Conservation (phyloP, 2,888 invertebrate genomes). For the Mythimna lalbum region DNA sequence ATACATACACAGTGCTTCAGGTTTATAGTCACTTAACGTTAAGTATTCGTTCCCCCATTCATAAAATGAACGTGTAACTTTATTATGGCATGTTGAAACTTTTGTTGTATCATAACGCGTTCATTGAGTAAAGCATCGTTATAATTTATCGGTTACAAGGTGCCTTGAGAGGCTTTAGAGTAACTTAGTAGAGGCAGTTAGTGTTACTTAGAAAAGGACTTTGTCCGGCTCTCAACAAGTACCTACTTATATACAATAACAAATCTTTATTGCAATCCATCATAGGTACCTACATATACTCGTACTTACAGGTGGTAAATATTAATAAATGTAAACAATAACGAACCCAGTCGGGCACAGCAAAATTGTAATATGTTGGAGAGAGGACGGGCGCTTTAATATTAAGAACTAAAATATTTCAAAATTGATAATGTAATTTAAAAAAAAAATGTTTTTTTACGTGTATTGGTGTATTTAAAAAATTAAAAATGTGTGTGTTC, state of each 20-base stretch:
- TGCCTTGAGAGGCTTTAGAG: slow-evolving; percentile 8
- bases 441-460: too few species aligned
- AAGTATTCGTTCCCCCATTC: slow-evolving; percentile 15
- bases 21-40: slow-evolving; percentile 33
- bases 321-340: too few species aligned
- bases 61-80: slow-evolving; percentile 39
- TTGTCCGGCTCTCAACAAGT: not conserved
- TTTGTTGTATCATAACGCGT: slow-evolving; percentile 17
- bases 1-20: slow-evolving; percentile 7
- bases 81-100: slow-evolving; percentile 31
- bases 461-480: too few species aligned
- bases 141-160: slow-evolving; percentile 19
- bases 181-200: not conserved
- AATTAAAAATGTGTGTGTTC: too few species aligned
- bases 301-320: too few species aligned
- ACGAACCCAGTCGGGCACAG: too few species aligned
- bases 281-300: too few species aligned
- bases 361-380: too few species aligned
- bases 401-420: too few species aligned
- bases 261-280: too few species aligned
- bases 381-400: too few species aligned
- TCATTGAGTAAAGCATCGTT: slow-evolving; percentile 27
- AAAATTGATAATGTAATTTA: too few species aligned
- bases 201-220: not conserved
- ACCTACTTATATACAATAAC: not conserved